phyloP scores from a whole-genome alignment of 2,797 vertebrate species.

The Lindbergichthys nudifrons region DNA sequence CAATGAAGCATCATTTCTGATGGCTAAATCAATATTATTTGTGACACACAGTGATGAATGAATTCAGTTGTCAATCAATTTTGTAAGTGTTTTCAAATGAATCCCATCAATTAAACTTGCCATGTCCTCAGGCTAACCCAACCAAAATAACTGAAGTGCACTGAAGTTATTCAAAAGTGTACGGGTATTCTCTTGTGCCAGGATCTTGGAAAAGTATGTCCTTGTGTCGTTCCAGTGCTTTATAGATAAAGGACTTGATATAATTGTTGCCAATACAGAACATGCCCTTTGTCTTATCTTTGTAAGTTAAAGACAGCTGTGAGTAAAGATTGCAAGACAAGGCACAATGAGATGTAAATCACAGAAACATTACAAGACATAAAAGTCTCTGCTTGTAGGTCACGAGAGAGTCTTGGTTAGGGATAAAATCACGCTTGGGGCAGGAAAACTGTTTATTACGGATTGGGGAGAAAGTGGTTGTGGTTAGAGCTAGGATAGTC shows the following conservation, averaged over 20 bases:
- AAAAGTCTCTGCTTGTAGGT: slow-evolving; percentile 8
- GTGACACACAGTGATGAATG: slow-evolving; percentile 33
- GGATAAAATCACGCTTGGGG: not conserved
- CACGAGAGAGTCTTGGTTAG: not conserved
- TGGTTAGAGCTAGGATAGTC: not conserved
- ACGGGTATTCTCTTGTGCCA: not conserved
- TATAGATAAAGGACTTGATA: slow-evolving; percentile 55
- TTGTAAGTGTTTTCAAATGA: slow-evolving; percentile 38
- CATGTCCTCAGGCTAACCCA: not conserved
- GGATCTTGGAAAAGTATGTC: slow-evolving; percentile 5
- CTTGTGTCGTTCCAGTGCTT: not conserved
- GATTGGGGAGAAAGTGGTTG: not conserved
- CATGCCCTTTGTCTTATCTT: slow-evolving; percentile 38
- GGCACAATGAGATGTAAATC: slow-evolving; percentile 48
- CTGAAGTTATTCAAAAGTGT: not conserved
- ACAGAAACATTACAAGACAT: slow-evolving; percentile 6
- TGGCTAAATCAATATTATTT: slow-evolving; percentile 29
- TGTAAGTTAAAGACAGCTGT: slow-evolving; percentile 42
- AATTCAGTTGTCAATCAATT: slow-evolving; percentile 24
- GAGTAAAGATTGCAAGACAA: slow-evolving; percentile 39
- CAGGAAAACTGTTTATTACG: not conserved
- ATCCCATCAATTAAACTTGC: slow-evolving; percentile 35
- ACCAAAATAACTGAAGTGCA: not conserved
- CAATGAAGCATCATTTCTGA: slow-evolving; percentile 22
- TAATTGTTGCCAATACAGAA: slow-evolving; percentile 17